Base-by-base conservation (phyloP, 2,888 invertebrate genomes). In the Bellardia bayeri region DNA sequence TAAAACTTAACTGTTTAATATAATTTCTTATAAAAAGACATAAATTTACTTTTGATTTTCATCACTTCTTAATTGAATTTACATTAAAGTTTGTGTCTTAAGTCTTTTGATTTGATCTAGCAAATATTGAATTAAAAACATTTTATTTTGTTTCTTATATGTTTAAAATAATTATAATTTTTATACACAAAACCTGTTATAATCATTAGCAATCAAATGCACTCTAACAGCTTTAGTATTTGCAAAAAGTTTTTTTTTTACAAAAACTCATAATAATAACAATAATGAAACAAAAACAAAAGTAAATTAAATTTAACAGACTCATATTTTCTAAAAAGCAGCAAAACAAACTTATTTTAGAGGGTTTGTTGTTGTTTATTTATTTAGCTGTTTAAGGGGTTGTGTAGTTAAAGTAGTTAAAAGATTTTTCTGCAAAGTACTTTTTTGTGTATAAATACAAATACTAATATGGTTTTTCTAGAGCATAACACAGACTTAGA, bases 401-500 rank as follows among this genome's bases (percentile, higher is more conserved):
- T 51, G 66, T 23, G 37, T 42, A 75, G 37, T 69, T 63, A 68
- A 68, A 75, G 45, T 63, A 76, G 49, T 68, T 82, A 63, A 16
- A 74, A 74, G 79, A 69, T 79, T 81, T 76, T 71, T 81, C 61
- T 51, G 13, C 23, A 49, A 64, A 56, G 14, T 49, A 61, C 58
- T 71, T 54, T 63, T 23, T 9, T 69, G 51, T n/a, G 40, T 51
- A 51, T 69, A n/a, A 54, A 56, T 13, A 30, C 45, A 42, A 3
- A 45, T 58, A 69, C 83, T 80, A 56, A 75, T 74, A 69, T 69
- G 74, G 37, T 78, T 85, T 87, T 87, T 87, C 85, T 87, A 87
- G 87, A 87, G 87, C 87, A 87, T 87, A 87, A 85, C 87, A 78
- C 14, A 75, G 54, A 68, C 74, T 80, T 54, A 74, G 68, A 78